Base-by-base conservation (phyloP, 2,888 invertebrate species). In the Urechis unicinctus region DNA sequence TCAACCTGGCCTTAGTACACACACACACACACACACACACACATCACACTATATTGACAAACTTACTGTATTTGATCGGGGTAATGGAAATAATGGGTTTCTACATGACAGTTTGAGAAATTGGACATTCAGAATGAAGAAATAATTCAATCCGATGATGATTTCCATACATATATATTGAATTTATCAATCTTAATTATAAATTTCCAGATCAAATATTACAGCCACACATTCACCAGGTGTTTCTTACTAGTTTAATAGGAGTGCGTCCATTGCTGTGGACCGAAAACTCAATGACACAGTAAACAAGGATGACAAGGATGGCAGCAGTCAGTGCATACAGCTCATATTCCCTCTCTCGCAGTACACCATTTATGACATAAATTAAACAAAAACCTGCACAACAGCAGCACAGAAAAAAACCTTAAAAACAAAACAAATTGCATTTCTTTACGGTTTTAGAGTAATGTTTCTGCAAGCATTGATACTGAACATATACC, bases 231-330 rank as follows among this genome's bases (percentile, higher is more conserved):
- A 45, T 21, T 6, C 6, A 17, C 9, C 21, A 21, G 22, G 6
- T 6, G 9, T 25, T 4, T 50, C 65, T 63, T 52, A 73, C 74
- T 64, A 73, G 60, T 66, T 74, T 74, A 17, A 71, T 61, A n/a
- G 62, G 61, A 13, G 62, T 68, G 31, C 65, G 58, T 0, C 60
- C 58, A 1, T 60, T 43, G 0, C 50, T 52, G 54, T 72, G 68
- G 42, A 70, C 57, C 5, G 59, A 56, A 54, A 69, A 74, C 57
- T 74, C 72, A 29, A 70, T 57, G 9, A 72, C 62, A 55, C 72
- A 73, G 58, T 74, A 74, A 45, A 68, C 55, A 9, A 71, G 52
- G 3, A 74, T 67, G 2, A 72, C 65, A 1, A 71, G 42, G 28
- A 70, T 67, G 52, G 73, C 73, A 36, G 36, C 36, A 13, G 17